These are phyloP conservation scores for Eulemur macaco DNA, from an alignment of 2,113 vertebrate genomes.

Conservation along the genomic window DNA sequence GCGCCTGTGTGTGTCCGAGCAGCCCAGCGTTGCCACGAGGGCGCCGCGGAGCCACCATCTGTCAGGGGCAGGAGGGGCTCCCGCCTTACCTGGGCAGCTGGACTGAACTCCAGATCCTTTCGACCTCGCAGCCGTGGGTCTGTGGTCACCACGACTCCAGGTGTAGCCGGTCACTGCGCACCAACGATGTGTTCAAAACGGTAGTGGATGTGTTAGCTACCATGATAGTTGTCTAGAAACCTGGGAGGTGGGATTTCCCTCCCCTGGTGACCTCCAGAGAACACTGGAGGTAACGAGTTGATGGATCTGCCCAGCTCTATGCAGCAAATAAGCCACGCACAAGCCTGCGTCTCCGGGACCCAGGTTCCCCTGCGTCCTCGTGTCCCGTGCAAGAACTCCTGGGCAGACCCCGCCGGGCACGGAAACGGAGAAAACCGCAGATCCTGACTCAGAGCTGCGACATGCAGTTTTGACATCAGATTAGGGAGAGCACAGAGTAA, in stretches of 20 bases:
- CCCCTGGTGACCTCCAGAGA: fast-evolving
- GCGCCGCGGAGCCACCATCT: fast-evolving
- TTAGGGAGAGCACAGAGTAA: fast-evolving
- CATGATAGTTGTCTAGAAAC: fast-evolving
- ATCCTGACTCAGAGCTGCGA: fast-evolving
- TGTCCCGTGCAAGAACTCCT: neutral
- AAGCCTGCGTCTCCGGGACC: fast-evolving
- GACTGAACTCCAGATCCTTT: fast-evolving
- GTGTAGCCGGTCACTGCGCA: fast-evolving
- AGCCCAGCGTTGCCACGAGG: fast-evolving
- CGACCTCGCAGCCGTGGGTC: too few relatives aligned
- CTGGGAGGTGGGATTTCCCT: too few relatives aligned
- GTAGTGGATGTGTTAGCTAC: fast-evolving
- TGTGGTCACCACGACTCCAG: fast-evolving
- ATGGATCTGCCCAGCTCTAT: fast-evolving
- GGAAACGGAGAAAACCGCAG: neutral
- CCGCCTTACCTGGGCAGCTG: fast-evolving
- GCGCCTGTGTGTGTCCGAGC: conserved; percentile 47
- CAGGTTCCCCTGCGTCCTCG: too few relatives aligned
- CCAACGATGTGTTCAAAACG: fast-evolving
- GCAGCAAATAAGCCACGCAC: fast-evolving
- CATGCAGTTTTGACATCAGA: fast-evolving
- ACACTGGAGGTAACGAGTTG: fast-evolving
- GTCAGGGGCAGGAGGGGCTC: fast-evolving
- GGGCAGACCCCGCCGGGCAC: neutral